Base-by-base conservation (phyloP, 2,113 vertebrate genomes). In the Ibidorhyncha struthersii region DNA sequence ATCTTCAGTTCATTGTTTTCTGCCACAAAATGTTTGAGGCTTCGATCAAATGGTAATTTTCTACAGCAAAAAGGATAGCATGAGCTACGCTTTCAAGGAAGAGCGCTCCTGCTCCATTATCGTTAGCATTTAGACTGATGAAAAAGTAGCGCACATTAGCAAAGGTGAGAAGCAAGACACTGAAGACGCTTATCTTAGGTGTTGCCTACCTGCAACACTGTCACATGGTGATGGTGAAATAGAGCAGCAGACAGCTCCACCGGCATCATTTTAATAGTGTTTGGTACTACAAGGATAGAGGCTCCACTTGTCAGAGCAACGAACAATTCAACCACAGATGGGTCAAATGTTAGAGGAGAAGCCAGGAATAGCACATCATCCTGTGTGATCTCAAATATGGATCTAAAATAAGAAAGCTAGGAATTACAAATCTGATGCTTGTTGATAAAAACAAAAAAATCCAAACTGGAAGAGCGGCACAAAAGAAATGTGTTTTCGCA, bases 271-370 rank as follows among this genome's bases (percentile, higher is more conserved):
- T 99, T 99, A 84, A 99, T 80, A 17, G 97, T 55, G 30, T 98
- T 88, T n/a, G 99, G 99, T n/a, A 99, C 89, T 5, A 99, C 89
- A 41, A 99, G 98, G 80, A 99, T 98, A 89, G 98, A 98, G 52
- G 99, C 99, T 32, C 99, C 99, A 1, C 98, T 99, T 7, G 99
- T 98, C 21, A 99, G 96, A 38, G 99, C 98, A 72, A 99, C 12
- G 86, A 99, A 99, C 82, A 99, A 91, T 56, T 99, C 99, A 95
- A 99, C 98, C 88, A 99, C 99, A 12, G 99, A 99, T 0, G 99
- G 99, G 96, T 99, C 99, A 98, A 99, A 99, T 12, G 99, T 99
- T 83, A 99, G 96, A 30, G 99, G 98, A 27, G 99, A 99, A 40
- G 99, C 99, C 81, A 99, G 96, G 93, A 99, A 99, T 2, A 99